phyloP scores from a whole-genome alignment of 2,797 vertebrate species.

The Enteromius trimaculatus region DNA sequence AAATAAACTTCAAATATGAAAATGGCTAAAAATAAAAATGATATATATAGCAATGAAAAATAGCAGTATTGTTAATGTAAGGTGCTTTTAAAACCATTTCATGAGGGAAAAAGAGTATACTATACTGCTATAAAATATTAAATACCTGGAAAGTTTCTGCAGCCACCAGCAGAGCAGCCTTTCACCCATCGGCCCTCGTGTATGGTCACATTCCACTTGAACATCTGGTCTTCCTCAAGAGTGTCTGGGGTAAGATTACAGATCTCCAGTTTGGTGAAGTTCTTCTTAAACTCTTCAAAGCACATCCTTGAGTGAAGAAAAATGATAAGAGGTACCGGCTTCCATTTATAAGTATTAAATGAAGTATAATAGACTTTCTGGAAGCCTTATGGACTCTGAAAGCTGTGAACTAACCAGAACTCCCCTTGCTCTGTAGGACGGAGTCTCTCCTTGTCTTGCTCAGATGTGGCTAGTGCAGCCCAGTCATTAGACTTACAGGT shows the following conservation, averaged over 20 bases:
- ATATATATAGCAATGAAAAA: not conserved
- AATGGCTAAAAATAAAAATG: not conserved
- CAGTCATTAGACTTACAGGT: slow-evolving; percentile 86
- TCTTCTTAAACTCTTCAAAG: slow-evolving; percentile 89
- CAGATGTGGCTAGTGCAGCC: slow-evolving; percentile 81
- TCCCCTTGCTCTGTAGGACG: slow-evolving; percentile 87
- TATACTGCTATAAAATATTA: slow-evolving; percentile 1
- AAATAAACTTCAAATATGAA: too few species aligned
- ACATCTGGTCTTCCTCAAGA: slow-evolving; percentile 84
- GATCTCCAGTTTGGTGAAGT: slow-evolving; percentile 96
- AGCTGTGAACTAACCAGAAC: slow-evolving; percentile 82
- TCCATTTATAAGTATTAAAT: not conserved
- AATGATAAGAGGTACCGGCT: not conserved
- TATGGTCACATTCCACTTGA: slow-evolving; percentile 92
- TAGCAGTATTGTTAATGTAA: not conserved
- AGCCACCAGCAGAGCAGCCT: slow-evolving; percentile 96
- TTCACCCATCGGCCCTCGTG: slow-evolving; percentile 96
- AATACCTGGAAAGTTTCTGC: slow-evolving; percentile 92
- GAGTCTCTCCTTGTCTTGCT: slow-evolving; percentile 87
- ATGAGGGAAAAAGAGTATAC: not conserved
- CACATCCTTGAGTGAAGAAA: slow-evolving; percentile 83
- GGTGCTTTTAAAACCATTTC: slow-evolving; percentile 4
- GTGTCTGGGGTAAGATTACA: slow-evolving; percentile 95
- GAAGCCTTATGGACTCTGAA: not conserved
- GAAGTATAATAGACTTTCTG: not conserved